Percentiles rank a stretch among this genome's conserved stretches.
phyloP scores from a whole-genome alignment of 2,113 vertebrate species.

The Bufo gargarizans region DNA sequence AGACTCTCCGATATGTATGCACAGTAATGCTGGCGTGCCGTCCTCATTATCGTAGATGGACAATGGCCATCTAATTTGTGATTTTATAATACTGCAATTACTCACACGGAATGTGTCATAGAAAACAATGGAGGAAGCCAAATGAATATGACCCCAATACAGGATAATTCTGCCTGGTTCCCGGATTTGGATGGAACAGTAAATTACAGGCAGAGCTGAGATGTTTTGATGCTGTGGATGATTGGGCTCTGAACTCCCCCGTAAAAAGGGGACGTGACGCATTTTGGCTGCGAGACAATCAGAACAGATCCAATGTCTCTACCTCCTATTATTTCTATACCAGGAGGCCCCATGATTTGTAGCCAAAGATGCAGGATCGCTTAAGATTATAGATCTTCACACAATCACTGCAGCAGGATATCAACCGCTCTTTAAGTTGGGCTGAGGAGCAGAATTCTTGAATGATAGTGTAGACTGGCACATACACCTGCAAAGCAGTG shows the following conservation, averaged over 20 bases:
- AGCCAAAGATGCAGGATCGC: neutral
- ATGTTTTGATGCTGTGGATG: neutral
- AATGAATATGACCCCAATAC: neutral
- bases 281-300: neutral
- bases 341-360: neutral
- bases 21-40: too few relatives aligned
- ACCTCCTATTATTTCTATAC: neutral
- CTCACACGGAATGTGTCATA: neutral
- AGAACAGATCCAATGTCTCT: neutral
- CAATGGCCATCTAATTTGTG: neutral
- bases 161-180: neutral
- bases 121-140: neutral
- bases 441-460: neutral
- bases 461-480: neutral
- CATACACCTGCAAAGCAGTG: too few relatives aligned
- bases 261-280: neutral
- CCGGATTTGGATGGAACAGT: neutral
- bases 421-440: neutral
- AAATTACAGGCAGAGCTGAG: neutral
- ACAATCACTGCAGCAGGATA: neutral
- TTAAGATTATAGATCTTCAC: neutral
- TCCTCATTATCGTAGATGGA: neutral
- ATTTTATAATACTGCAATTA: conserved; percentile 27
- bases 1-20: neutral
- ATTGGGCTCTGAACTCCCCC: neutral